Evolutionary conservation across 2,113 vertebrate species (phyloP).

Genomic region (Phycodurus eques): DNA sequence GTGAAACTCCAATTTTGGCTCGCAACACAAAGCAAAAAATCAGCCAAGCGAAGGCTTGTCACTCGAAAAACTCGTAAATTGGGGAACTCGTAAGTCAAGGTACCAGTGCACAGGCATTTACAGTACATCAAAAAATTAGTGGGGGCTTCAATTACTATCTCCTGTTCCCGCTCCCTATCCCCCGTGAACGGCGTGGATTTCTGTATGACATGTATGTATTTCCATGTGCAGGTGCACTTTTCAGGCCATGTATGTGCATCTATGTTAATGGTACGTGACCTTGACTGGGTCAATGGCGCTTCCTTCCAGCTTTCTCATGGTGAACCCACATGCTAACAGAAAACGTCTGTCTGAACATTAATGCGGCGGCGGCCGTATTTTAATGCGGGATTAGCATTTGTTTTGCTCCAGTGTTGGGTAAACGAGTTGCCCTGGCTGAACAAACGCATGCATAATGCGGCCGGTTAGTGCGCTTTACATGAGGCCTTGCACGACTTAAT

Average conservation of each 20-base stretch:
- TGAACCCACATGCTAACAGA: constrained; percentile 64
- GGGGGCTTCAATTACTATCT: background rate
- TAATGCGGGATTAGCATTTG: constrained; percentile 70
- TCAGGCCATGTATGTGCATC: constrained; percentile 14
- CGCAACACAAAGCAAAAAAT: too few species aligned
- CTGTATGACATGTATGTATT: background rate
- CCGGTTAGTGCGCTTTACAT: constrained; percentile 54
- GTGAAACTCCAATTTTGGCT: too few species aligned
- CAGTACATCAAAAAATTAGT: background rate
- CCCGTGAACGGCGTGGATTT: background rate
- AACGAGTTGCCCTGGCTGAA: constrained; percentile 52
- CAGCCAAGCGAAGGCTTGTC: too few species aligned
- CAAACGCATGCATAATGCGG: constrained; percentile 64
- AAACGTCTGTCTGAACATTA: constrained; percentile 62
- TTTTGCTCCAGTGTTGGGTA: constrained; percentile 70
- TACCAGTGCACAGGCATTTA: background rate
- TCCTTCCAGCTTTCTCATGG: constrained; percentile 29
- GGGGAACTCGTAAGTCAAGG: background rate
- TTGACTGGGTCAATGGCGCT: constrained; percentile 47
- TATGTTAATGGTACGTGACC: constrained; percentile 28
- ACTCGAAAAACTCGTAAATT: too few species aligned
- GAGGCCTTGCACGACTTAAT: constrained; percentile 48
- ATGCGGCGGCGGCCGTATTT: constrained; percentile 58
- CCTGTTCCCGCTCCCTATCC: background rate
- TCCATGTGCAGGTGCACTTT: background rate